These are phyloP conservation scores for Otis tarda DNA, from an alignment of 2,113 vertebrate species.

Conservation along the genomic window DNA sequence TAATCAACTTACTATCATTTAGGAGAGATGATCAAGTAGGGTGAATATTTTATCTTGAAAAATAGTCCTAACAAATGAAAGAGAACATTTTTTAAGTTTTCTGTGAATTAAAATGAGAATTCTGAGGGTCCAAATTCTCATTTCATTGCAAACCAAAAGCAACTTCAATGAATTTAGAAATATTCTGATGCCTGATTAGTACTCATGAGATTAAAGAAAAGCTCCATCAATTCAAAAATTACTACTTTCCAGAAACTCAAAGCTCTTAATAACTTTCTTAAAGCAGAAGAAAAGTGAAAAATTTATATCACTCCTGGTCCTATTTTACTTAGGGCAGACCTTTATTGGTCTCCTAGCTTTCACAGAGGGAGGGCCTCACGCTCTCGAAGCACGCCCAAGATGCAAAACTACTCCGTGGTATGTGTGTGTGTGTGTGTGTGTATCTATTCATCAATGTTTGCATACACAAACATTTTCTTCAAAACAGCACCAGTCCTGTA, in stretches of 20 bases:
- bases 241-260: background rate
- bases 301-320: background rate
- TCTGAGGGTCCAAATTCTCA: background rate
- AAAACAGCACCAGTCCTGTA: background rate
- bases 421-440: rapidly evolving
- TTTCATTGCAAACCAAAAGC: background rate
- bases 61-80: background rate
- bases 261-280: background rate
- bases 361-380: background rate
- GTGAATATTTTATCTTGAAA: background rate
- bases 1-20: background rate
- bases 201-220: background rate
- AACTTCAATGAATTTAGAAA: background rate
- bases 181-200: background rate
- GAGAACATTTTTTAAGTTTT: background rate
- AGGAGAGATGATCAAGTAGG: background rate
- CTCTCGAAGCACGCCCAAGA: background rate
- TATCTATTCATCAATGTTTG: background rate
- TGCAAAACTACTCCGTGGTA: background rate
- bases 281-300: background rate
- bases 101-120: background rate
- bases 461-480: background rate
- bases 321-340: background rate
- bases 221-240: background rate
- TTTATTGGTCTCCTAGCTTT: background rate